These are phyloP conservation scores for Trachelus tabidus DNA, from an alignment of 2,888 invertebrate species.

Conservation along the genomic window DNA sequence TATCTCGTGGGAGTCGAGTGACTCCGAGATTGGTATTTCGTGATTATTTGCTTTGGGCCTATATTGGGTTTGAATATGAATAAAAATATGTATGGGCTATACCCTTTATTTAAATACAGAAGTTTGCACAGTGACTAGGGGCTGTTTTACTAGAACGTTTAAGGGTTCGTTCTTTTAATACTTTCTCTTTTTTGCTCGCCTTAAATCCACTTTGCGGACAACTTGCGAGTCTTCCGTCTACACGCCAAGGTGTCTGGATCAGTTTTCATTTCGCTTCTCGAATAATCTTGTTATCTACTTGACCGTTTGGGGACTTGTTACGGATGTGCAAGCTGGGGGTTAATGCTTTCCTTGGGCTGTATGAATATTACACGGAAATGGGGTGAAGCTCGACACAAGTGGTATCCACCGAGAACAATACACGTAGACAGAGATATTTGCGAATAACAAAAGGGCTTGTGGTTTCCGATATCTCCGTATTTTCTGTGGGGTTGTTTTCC, in stretches of 20 bases:
- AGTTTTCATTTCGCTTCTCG: not conserved
- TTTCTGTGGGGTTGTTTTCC: not conserved
- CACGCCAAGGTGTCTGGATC: not conserved
- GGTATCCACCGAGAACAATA: not conserved
- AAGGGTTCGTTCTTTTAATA: not conserved
- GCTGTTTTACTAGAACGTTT: not conserved
- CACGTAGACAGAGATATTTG: not conserved
- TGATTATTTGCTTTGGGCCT: not conserved
- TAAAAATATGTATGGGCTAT: not conserved
- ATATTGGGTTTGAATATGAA: not conserved
- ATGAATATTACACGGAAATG: not conserved
- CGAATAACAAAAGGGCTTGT: not conserved
- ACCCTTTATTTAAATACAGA: not conserved
- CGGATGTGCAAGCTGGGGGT: not conserved
- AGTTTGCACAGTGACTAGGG: not conserved
- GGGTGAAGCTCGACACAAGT: not conserved
- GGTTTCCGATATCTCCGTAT: not conserved
- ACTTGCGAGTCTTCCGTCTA: not conserved
- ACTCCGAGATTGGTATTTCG: not conserved
- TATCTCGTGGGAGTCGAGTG: not conserved
- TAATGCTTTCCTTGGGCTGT: not conserved
- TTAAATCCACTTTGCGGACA: not conserved
- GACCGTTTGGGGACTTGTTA: not conserved
- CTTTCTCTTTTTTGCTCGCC: not conserved
- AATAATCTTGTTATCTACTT: not conserved